phyloP scores from a whole-genome alignment of 2,888 invertebrate species.

The Acrobasis consociella region DNA sequence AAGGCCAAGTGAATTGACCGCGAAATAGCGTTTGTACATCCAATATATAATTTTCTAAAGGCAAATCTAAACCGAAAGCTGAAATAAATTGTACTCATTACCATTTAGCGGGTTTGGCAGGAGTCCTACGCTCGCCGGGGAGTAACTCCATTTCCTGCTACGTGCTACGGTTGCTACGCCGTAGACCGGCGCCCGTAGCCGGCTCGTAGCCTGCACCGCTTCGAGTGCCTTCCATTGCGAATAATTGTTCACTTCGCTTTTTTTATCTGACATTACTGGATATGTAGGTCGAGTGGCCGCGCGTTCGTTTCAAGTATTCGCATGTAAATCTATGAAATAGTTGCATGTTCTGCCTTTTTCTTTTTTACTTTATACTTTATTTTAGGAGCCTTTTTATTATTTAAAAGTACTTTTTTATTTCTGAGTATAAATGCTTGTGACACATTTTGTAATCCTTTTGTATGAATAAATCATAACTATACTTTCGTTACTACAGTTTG shows the following conservation, averaged over 20 bases:
- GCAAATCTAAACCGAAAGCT: constrained; percentile 38
- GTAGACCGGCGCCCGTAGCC: constrained; percentile 45
- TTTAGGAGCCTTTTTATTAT: neutral
- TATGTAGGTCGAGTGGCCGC: constrained; percentile 52
- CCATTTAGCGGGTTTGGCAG: constrained; percentile 70
- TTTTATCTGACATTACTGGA: constrained; percentile 49
- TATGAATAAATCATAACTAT: no score
- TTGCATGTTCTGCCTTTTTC: constrained; percentile 16
- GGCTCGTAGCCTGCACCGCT: constrained; percentile 55
- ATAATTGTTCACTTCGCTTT: constrained; percentile 58
- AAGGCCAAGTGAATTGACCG: constrained; percentile 13
- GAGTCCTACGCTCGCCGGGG: constrained; percentile 62
- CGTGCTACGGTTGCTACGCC: constrained; percentile 70
- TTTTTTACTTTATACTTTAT: neutral
- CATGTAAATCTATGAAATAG: constrained; percentile 20
- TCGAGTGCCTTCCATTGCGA: constrained; percentile 60
- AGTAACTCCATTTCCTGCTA: constrained; percentile 74
- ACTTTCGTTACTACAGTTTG: no score
- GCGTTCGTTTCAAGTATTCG: constrained; percentile 32
- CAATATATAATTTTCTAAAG: constrained; percentile 30
- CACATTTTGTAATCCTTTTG: no score
- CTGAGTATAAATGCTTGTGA: no score
- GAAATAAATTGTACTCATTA: constrained; percentile 68
- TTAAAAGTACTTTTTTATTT: neutral
- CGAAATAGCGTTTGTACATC: constrained; percentile 17